Evolutionary conservation across 2,797 vertebrate species (phyloP), one percentile per base, ranked within the genome.

Genomic region (Ispidina picta): DNA sequence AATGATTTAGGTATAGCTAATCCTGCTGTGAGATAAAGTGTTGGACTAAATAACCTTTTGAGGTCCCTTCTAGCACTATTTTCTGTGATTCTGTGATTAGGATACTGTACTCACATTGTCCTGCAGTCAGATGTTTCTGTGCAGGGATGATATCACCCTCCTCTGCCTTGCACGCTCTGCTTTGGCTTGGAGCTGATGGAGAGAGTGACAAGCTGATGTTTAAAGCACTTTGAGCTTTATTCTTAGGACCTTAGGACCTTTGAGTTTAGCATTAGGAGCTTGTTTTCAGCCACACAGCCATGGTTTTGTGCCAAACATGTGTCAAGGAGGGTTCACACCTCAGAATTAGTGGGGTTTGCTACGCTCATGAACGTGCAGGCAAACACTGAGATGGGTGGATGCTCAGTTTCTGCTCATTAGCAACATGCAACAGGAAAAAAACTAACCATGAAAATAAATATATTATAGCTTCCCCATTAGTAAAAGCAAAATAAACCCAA

Each of bases 1-100:
- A 96, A 91, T 96, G 78, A 96, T 95, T 96, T 94, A 96, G 94
- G 58, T 95, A 37, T 84, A 90, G 83, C 81, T 94, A 91, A 94
- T 92, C 93, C 90, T 94, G 54, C 94, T 95, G 84, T 91, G 94
- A 94, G 88, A 92, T 93, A 94, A 91, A 78, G 68, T 90, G 75
- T 95, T 93, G 84, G 73, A 81, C 84, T 90, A 90, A 94, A 94
- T 95, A 93, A 95, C 94, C 92, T 94, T 92, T 77, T 80, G 84
- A 93, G 89, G 86, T 92, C 48, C 89, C 88, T 91, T 91, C 86
- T 89, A 91, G 83, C 81, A 65, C 74, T 88, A 6, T 93, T 95
- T 92, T 87, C 86, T 87, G 62, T 77, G 83, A 86, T 66, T 82
- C 88, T 82, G 65, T 87, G 84, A 77, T 93, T 60, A 89, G 64